These are phyloP conservation scores for Steatocranus sp. DNA, from an alignment of 2,797 vertebrate genomes.

Conservation along the genomic window DNA sequence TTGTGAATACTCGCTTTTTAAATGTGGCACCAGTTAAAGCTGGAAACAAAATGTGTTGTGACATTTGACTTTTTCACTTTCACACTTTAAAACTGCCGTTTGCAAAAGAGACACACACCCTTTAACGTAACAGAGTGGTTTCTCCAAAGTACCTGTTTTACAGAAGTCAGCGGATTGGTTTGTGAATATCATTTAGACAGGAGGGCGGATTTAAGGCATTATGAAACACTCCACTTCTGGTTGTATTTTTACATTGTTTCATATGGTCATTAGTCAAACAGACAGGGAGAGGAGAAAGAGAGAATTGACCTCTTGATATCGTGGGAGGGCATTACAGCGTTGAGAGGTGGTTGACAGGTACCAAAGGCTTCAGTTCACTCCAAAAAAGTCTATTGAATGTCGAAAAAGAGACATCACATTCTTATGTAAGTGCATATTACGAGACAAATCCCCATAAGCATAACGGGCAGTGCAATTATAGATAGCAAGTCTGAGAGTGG, in stretches of 20 bases:
- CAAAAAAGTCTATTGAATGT: constrained; percentile 39
- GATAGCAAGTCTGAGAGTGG: neutral
- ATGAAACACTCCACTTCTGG: constrained; percentile 47
- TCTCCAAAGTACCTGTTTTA: constrained; percentile 14
- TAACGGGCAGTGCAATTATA: constrained; percentile 8
- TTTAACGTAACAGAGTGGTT: constrained; percentile 15
- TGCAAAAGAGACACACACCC: constrained; percentile 23
- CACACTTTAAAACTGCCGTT: neutral
- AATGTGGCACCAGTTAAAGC: neutral
- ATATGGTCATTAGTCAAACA: constrained; percentile 41
- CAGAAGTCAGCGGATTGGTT: constrained; percentile 5
- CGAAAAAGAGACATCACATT: constrained; percentile 19
- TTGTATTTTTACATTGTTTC: constrained; percentile 41
- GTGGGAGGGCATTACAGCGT: constrained; percentile 56
- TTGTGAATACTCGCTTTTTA: neutral
- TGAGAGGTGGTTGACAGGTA: constrained; percentile 53
- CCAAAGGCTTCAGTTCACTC: constrained; percentile 45
- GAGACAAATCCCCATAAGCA: neutral
- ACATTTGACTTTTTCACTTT: constrained; percentile 10
- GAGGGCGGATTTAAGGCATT: constrained; percentile 7
- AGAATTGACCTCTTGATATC: constrained; percentile 50
- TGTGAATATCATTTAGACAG: constrained; percentile 21
- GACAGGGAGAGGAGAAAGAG: constrained; percentile 36
- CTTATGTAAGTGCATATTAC: constrained; percentile 38
- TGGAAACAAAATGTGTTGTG: neutral